These are phyloP conservation scores for Eulacestoma nigropectus DNA, from an alignment of 2,113 vertebrate species.

Conservation along the genomic window DNA sequence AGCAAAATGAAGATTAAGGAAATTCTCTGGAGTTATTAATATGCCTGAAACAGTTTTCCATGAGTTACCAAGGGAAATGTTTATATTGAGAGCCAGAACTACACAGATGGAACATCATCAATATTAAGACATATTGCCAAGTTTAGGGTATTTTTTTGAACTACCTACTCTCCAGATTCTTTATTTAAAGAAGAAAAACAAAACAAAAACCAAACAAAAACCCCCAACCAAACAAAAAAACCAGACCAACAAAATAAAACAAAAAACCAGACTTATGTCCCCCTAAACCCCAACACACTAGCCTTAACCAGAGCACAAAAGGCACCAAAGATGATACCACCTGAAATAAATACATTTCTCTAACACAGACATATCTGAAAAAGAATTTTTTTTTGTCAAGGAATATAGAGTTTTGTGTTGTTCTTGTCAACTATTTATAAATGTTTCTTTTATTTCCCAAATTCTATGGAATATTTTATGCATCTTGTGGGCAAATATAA, in stretches of 20 bases:
- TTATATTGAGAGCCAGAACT: neutral
- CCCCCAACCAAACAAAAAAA: neutral
- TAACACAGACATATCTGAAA: neutral
- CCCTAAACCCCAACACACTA: neutral
- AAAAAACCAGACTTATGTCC: neutral
- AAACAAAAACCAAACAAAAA: neutral
- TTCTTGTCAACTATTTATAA: neutral
- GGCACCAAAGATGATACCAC: neutral
- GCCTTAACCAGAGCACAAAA: neutral
- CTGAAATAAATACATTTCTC: neutral
- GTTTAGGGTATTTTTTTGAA: neutral
- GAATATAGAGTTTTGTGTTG: neutral
- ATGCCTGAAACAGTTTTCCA: conserved; percentile 2
- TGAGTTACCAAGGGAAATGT: neutral
- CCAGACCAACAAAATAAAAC: neutral
- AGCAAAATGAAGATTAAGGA: neutral
- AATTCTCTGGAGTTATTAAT: neutral
- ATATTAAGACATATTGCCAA: neutral
- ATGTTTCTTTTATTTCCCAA: neutral
- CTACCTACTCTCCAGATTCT: neutral
- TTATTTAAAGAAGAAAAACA: neutral
- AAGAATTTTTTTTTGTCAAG: neutral
- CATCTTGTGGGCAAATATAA: neutral
- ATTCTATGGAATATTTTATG: neutral
- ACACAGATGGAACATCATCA: neutral